Conservation (phyloP, 1,140 invertebrate genomes). For the Solen grandis region DNA sequence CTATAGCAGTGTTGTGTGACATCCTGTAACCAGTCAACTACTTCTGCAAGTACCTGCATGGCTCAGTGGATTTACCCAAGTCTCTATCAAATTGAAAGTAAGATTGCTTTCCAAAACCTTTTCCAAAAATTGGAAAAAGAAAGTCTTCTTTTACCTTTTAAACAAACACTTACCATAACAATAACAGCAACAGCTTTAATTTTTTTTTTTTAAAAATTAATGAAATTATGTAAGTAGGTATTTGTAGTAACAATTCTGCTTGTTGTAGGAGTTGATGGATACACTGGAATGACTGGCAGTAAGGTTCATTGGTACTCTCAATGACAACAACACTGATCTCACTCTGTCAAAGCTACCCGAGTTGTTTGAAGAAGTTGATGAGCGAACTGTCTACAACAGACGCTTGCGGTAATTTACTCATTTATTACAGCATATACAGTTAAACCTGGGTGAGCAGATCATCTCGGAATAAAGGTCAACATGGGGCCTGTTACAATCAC, state of each 20-base stretch:
- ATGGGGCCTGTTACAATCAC: not conserved
- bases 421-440: not conserved
- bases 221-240: not conserved
- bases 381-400: not conserved
- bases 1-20: conserved; percentile 6
- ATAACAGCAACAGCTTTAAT: not conserved
- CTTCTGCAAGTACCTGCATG: conserved; percentile 5
- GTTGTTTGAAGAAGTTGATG: not conserved
- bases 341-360: not conserved
- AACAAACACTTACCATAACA: not conserved
- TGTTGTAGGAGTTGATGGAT: not conserved
- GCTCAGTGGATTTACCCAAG: not conserved
- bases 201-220: not conserved
- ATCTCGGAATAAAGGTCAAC: not conserved
- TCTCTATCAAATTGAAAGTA: not conserved
- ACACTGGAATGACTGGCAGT: not conserved
- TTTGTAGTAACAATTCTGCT: not conserved
- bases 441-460: not conserved
- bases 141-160: not conserved
- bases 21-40: not conserved
- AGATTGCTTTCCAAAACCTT: not conserved
- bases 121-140: not conserved
- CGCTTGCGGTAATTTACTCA: not conserved
- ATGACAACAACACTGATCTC: not conserved
- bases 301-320: not conserved